phyloP scores from a whole-genome alignment of 2,113 vertebrate species.

The Cochlearius cochlearius region DNA sequence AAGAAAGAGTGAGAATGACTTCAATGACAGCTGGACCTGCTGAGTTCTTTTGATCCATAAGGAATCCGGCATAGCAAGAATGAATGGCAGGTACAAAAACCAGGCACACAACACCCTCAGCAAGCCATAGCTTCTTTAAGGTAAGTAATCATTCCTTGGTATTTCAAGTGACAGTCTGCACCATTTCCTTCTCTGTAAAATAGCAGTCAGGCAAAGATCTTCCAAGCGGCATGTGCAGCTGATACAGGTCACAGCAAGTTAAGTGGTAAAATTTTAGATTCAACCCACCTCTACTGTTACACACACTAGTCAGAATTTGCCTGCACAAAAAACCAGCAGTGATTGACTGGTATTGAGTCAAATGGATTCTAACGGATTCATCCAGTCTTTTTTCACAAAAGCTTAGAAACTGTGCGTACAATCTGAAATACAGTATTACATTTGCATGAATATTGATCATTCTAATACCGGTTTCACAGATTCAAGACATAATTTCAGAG shows the following conservation, averaged over 20 bases:
- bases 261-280: background rate
- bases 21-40: background rate
- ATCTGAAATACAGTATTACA: background rate
- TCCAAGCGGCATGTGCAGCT: background rate
- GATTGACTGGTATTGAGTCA: background rate
- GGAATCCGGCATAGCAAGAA: background rate
- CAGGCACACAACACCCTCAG: background rate
- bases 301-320: background rate
- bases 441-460: background rate
- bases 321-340: background rate
- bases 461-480: background rate
- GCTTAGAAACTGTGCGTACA: background rate
- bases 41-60: background rate
- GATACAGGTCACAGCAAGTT: background rate
- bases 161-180: background rate
- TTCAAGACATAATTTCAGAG: background rate
- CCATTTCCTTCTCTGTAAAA: background rate
- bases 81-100: background rate
- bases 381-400: background rate
- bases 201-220: background rate
- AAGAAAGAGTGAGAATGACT: background rate
- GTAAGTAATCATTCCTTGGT: background rate
- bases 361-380: background rate
- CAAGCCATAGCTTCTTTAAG: background rate
- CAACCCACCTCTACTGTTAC: background rate